Evolutionary conservation across 2,888 invertebrate genomes (phyloP).

Genomic region (Agonopterix subpropinquella): DNA sequence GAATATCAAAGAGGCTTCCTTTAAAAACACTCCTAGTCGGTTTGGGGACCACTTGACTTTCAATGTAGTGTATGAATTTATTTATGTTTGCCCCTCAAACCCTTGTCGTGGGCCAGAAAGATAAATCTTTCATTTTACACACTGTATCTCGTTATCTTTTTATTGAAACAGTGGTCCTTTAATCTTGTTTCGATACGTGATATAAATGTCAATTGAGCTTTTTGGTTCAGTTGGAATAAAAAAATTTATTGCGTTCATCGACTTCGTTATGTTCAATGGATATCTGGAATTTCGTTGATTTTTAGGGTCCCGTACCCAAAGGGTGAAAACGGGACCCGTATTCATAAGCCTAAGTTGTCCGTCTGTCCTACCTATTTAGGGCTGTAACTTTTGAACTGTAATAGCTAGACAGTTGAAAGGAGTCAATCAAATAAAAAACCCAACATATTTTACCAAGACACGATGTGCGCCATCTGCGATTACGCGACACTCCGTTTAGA

Average conservation of each 20-base stretch:
- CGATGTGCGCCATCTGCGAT: too few relatives aligned
- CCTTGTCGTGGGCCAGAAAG: slow-evolving; percentile 28
- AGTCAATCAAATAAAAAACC: too few relatives aligned
- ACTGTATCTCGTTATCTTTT: slow-evolving; percentile 50
- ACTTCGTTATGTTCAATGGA: neutral
- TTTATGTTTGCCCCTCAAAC: slow-evolving; percentile 37
- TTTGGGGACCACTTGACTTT: slow-evolving; percentile 43
- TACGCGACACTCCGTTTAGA: too few relatives aligned
- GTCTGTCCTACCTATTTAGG: too few relatives aligned
- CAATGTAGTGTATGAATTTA: slow-evolving; percentile 59
- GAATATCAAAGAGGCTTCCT: slow-evolving; percentile 48
- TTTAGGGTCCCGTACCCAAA: neutral
- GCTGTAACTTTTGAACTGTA: too few relatives aligned
- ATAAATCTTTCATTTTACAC: slow-evolving; percentile 64
- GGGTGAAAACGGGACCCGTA: too few relatives aligned
- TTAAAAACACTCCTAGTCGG: slow-evolving; percentile 50
- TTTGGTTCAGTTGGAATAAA: neutral
- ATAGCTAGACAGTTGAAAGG: too few relatives aligned
- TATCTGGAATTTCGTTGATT: neutral
- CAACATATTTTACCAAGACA: too few relatives aligned
- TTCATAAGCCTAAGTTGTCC: too few relatives aligned
- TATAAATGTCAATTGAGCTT: slow-evolving; percentile 17
- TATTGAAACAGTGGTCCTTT: slow-evolving; percentile 43
- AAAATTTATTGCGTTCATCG: neutral
- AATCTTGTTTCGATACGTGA: slow-evolving; percentile 34